Evolutionary conservation across 64 coral and sea anemone species (phyloP).

Genomic region (Montipora efflorescens): DNA sequence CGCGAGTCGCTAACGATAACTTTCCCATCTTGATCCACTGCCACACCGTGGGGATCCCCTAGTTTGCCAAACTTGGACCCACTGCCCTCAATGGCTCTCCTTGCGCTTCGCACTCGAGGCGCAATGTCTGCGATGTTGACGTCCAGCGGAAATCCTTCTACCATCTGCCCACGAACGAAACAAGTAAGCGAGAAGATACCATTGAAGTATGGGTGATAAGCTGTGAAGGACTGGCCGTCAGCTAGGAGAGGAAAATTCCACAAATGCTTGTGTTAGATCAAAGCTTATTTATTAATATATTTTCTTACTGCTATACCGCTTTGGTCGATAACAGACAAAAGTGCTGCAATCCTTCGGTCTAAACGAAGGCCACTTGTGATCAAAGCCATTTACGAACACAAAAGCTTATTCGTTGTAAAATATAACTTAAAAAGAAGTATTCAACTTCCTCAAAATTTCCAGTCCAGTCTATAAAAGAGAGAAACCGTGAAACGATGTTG

Average conservation of each 20-base stretch:
- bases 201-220: conserved; percentile 37
- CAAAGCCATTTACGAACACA: too few species aligned
- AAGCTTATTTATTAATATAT: too few species aligned
- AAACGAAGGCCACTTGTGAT: too few species aligned
- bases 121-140: conserved; percentile 61
- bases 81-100: conserved; percentile 78
- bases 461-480: too few species aligned
- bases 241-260: not conserved
- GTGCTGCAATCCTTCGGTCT: too few species aligned
- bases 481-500: too few species aligned
- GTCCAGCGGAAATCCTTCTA: conserved; percentile 45
- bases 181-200: conserved; percentile 30
- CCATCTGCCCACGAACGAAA: conserved; percentile 9
- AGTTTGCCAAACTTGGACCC: conserved; percentile 83
- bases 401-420: too few species aligned
- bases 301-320: too few species aligned
- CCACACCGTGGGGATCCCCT: conserved; percentile 81
- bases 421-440: too few species aligned
- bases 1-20: conserved; percentile 92
- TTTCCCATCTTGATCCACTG: conserved; percentile 72
- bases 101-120: conserved; percentile 76
- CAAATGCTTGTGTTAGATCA: too few species aligned
- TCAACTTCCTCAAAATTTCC: too few species aligned
- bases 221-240: conserved; percentile 31
- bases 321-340: too few species aligned